A percentile compares a stretch with the other conserved stretches of the same genome.
Conservation (phyloP, 2,113 vertebrate species). For the Channa maculata region DNA sequence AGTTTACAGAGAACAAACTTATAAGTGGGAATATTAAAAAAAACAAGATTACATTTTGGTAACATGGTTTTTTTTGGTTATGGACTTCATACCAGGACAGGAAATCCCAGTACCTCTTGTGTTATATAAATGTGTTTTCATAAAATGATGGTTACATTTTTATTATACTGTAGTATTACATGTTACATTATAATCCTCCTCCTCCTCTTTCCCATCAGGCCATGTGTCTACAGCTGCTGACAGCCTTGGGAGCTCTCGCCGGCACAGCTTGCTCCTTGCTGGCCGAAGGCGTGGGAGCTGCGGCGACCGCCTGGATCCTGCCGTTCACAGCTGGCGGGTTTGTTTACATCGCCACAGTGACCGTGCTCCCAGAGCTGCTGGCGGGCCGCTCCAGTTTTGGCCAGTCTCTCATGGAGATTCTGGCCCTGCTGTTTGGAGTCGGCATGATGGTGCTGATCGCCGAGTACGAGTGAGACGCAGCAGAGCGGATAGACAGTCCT, state of each 20-base stretch:
- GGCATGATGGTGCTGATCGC: conserved; percentile 94
- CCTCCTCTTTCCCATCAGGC: conserved; percentile 78
- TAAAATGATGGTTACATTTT: too few relatives aligned
- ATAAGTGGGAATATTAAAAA: too few relatives aligned
- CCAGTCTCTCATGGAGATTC: conserved; percentile 89
- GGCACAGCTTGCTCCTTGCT: conserved; percentile 90
- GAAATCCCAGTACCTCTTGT: too few relatives aligned
- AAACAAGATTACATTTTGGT: too few relatives aligned
- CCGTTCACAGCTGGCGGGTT: conserved; percentile 94
- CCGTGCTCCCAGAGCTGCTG: conserved; percentile 91
- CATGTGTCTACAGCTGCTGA: conserved; percentile 93
- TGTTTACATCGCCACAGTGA: conserved; percentile 93
- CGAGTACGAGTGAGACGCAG: conserved; percentile 85
- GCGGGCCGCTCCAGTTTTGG: conserved; percentile 85
- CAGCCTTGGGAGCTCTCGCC: conserved; percentile 89
- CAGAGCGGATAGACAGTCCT: neutral
- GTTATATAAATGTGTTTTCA: too few relatives aligned
- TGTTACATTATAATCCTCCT: too few relatives aligned
- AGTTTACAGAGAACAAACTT: too few relatives aligned
- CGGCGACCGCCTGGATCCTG: conserved; percentile 91
- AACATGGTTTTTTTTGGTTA: too few relatives aligned
- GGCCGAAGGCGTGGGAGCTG: conserved; percentile 88
- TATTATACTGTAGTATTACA: too few relatives aligned
- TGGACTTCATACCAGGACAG: too few relatives aligned
- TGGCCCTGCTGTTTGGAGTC: conserved; percentile 89